Conservation (phyloP, 1,140 invertebrate species). For the Temnothorax nylanderi region DNA sequence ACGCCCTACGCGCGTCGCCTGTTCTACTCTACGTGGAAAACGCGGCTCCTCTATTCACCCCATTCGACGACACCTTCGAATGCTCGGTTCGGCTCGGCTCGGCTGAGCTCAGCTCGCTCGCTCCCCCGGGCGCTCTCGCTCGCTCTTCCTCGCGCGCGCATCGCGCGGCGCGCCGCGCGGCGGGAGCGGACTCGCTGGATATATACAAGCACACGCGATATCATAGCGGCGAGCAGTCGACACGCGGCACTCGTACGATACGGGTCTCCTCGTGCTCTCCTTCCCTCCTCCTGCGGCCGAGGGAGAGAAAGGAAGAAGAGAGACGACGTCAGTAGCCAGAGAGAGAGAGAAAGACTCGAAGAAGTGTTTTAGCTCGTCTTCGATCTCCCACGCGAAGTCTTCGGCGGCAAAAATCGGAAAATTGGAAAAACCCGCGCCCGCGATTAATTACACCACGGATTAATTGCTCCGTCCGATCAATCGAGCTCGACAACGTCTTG, state of each 20-base stretch:
- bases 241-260: conserved; percentile 79
- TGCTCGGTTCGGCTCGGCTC: not conserved
- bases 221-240: conserved; percentile 80
- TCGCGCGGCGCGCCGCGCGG: conserved; percentile 6
- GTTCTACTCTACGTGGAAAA: conserved; percentile 8
- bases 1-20: not conserved
- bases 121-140: not conserved
- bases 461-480: not conserved
- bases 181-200: conserved; percentile 60
- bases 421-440: not conserved
- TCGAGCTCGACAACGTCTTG: not conserved
- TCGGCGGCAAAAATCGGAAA: not conserved
- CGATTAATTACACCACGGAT: not conserved
- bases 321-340: not conserved
- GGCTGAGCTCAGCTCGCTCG: not conserved
- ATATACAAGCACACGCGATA: conserved; percentile 77
- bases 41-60: conserved; percentile 10
- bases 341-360: conserved; percentile 7
- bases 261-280: conserved; percentile 60
- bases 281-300: conserved; percentile 13
- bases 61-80: conserved; percentile 23
- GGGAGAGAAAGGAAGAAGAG: conserved; percentile 32
- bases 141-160: not conserved
- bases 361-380: conserved; percentile 13
- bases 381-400: not conserved